Conservation (phyloP, 53 echinoderm and acorn worm species). For the Crossaster papposus region DNA sequence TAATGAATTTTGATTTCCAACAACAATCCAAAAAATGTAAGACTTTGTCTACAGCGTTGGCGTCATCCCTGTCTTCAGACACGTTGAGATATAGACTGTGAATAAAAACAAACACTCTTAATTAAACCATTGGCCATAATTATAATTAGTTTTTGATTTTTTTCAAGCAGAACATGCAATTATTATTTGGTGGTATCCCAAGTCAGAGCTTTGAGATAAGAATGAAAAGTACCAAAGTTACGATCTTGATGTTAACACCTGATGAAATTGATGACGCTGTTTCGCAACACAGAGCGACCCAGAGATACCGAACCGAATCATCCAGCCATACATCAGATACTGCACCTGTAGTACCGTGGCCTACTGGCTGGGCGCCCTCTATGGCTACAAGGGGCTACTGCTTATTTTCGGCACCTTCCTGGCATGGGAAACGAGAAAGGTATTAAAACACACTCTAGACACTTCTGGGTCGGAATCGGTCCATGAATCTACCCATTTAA, state of each 20-base stretch:
- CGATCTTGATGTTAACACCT: not conserved
- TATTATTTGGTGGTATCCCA: no score
- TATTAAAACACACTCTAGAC: not conserved
- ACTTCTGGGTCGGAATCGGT: not conserved
- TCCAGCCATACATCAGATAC: slow-evolving; percentile 69
- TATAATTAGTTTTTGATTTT: no score
- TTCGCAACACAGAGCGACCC: slow-evolving; percentile 64
- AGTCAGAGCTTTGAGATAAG: no score
- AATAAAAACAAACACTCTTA: no score
- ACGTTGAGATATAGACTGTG: no score
- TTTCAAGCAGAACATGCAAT: no score
- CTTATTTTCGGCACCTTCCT: slow-evolving; percentile 89
- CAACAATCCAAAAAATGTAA: no score
- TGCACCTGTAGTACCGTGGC: slow-evolving; percentile 67
- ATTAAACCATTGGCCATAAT: no score
- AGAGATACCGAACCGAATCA: slow-evolving; percentile 32
- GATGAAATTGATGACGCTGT: not conserved
- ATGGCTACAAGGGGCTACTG: slow-evolving; percentile 86
- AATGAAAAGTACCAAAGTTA: no score
- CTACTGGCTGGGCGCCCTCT: slow-evolving; percentile 74
- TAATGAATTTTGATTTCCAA: no score
- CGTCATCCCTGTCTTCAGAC: no score
- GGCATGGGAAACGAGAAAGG: slow-evolving; percentile 98
- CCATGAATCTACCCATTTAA: not conserved
- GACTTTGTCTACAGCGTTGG: no score